Base-by-base conservation (phyloP, 2,113 vertebrate species). In the Romanogobio albipinnatus region DNA sequence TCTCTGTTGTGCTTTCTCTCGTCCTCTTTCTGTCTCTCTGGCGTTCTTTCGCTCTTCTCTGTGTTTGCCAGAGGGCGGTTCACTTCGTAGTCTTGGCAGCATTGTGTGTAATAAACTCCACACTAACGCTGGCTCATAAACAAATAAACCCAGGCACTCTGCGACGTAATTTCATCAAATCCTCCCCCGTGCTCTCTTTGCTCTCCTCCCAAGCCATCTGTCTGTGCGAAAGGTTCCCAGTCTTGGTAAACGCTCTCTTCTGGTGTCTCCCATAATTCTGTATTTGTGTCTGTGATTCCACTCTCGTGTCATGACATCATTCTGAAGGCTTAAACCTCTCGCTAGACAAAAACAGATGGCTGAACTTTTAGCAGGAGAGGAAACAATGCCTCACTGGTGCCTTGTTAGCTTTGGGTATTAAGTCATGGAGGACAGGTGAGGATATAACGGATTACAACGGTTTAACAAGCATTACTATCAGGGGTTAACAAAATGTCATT, bases 31-130 rank as follows among this genome's bases (percentile, higher is more conserved):
- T 9, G n/a, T 76, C 33, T 39, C 71, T 49, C 85, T 71, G 47
- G 26, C 19, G 3, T 68, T 49, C 76, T 62, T 78, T 68, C 51
- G 39, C 26, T 56, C 61, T 58, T 29, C 47, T 39, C 17, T 39
- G 13, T 43, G 43, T 45, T 78, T 88, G 88, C 87, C 87, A 87
- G 82, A 84, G 76, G 73, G 81, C 84, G 81, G 85, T 84, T 83
- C 61, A 81, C 82, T 90, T 89, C 83, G 83, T 77, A 74, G 81
- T 58, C 71, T 82, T 87, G 90, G 86, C 89, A 88, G 85, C 61
- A 79, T 86, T 84, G 86, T 87, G 86, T 88, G 85, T 89, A 88
- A 91, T 90, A 90, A 89, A 86, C 85, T 76, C 86, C 81, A 85
- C 71, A 49, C 86, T 82, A 62, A 83, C 24, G 76, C 86, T 87